Conservation (phyloP, 2,113 vertebrate genomes). For the Girardinichthys multiradiatus region DNA sequence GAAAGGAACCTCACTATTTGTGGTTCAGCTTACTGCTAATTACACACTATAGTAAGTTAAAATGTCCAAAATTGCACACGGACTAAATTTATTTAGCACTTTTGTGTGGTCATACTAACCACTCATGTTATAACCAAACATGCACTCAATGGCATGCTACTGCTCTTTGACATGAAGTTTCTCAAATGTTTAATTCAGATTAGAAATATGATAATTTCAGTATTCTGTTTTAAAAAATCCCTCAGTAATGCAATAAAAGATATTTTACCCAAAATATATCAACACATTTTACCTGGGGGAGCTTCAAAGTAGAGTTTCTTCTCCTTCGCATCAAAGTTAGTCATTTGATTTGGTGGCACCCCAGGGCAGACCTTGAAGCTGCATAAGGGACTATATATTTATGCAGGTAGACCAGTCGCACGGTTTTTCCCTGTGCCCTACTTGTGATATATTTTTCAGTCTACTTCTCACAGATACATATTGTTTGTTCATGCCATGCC, state of each 20-base stretch:
- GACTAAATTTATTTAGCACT: background rate
- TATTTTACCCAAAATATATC: too few relatives aligned
- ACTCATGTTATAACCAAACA: conserved; percentile 86
- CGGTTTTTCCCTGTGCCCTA: too few relatives aligned
- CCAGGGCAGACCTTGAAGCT: too few relatives aligned
- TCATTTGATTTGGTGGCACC: background rate
- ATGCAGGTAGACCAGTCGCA: too few relatives aligned
- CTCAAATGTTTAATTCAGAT: conserved; percentile 73
- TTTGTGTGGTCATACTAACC: too few relatives aligned
- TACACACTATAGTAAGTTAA: background rate
- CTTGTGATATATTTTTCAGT: too few relatives aligned
- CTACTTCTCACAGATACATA: too few relatives aligned
- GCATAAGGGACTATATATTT: too few relatives aligned
- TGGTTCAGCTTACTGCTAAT: conserved; percentile 18
- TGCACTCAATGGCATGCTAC: conserved; percentile 70
- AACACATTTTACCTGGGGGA: too few relatives aligned
- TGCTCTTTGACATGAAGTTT: conserved; percentile 71
- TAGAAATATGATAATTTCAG: conserved; percentile 81
- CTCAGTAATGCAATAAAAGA: conserved; percentile 33
- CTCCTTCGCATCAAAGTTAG: background rate
- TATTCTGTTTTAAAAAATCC: conserved; percentile 24
- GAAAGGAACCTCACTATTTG: background rate
- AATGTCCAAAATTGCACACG: background rate
- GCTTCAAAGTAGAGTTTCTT: too few relatives aligned
- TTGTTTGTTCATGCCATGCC: too few relatives aligned